Percentiles rank a stretch among this genome's conserved stretches.
Conservation (phyloP, 2,888 invertebrate species). For the Caradrina clavipalpis region DNA sequence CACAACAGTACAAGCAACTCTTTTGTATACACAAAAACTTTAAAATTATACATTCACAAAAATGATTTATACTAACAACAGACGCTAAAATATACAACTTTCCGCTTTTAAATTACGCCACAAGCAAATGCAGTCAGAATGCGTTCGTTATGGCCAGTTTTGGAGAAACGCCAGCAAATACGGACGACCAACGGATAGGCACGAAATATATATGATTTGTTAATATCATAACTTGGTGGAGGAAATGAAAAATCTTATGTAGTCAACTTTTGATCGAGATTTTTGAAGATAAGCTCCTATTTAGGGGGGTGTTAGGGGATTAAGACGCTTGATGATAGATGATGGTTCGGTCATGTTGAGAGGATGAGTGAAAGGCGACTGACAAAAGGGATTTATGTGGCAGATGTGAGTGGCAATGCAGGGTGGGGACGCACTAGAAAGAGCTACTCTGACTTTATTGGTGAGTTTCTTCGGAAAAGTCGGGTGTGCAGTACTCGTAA, state of each 20-base stretch:
- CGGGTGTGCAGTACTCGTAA: too few relatives aligned
- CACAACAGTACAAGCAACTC: conserved; percentile 28
- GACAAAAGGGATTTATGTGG: too few relatives aligned
- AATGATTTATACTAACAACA: conserved; percentile 48
- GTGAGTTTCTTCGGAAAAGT: too few relatives aligned
- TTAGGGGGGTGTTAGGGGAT: background rate
- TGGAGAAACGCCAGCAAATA: conserved; percentile 76
- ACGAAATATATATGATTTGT: conserved; percentile 64
- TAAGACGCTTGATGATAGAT: background rate
- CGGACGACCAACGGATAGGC: conserved; percentile 60
- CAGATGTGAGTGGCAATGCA: too few relatives aligned
- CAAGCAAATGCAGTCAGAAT: conserved; percentile 77
- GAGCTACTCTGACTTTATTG: too few relatives aligned
- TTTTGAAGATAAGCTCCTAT: conserved; percentile 20
- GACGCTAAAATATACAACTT: conserved; percentile 21
- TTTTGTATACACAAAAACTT: conserved; percentile 4
- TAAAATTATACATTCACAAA: conserved; percentile 41
- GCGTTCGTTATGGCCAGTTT: conserved; percentile 80
- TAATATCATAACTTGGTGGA: conserved; percentile 55
- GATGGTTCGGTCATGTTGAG: too few relatives aligned
- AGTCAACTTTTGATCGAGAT: conserved; percentile 45
- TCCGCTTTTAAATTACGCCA: conserved; percentile 58
- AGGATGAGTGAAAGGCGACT: too few relatives aligned
- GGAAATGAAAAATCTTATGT: conserved; percentile 59
- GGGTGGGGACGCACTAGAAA: too few relatives aligned